phyloP scores from a whole-genome alignment of 37 sponge, comb jelly and placozoan species.

The Chondrosia reniformis region DNA sequence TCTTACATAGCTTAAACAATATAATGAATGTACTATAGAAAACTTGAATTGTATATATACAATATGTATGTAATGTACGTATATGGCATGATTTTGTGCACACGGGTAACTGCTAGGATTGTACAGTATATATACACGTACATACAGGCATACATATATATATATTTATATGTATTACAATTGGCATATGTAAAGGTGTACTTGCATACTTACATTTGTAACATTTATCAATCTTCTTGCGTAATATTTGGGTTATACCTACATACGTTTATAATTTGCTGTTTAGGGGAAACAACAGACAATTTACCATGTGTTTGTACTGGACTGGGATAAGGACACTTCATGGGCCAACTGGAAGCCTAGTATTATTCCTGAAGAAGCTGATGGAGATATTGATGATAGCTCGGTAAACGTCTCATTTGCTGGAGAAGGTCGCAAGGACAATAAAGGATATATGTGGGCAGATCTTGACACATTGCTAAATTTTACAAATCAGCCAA shows the following conservation, averaged over 20 bases:
- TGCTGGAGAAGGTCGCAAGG: too few relatives aligned
- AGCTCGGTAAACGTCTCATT: constrained; percentile 47
- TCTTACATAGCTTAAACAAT: background rate
- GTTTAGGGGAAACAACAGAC: constrained; percentile 56
- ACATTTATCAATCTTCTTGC: background rate
- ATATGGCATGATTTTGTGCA: background rate
- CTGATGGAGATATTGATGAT: background rate
- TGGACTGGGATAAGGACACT: constrained; percentile 51
- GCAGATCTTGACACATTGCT: constrained; percentile 61
- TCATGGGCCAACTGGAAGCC: constrained; percentile 71
- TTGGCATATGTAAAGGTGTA: background rate
- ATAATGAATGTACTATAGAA: background rate
- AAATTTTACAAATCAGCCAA: constrained; percentile 17
- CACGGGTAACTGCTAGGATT: too few relatives aligned
- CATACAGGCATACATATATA: background rate
- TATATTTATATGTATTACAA: background rate
- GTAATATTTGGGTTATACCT: background rate
- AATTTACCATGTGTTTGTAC: constrained; percentile 77
- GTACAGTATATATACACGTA: background rate
- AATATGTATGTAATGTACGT: background rate
- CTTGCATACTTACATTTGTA: background rate
- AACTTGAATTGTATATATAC: background rate
- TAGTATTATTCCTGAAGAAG: constrained; percentile 9
- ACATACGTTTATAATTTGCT: background rate
- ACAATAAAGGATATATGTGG: too few relatives aligned